Evolutionary conservation across 2,113 vertebrate species (phyloP).

Genomic region (Origma solitaria): DNA sequence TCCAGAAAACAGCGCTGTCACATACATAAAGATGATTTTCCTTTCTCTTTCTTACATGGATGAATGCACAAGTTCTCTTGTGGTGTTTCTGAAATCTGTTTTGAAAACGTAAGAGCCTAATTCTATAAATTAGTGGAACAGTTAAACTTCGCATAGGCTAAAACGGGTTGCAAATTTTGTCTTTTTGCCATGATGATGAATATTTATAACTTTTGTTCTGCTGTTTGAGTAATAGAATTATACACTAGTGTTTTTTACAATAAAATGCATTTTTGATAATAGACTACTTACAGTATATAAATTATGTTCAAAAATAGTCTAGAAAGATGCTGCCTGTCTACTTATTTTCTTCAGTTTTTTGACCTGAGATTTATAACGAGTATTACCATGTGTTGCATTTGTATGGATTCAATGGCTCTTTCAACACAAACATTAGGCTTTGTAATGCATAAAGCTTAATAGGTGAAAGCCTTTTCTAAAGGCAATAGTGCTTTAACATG

Average conservation of each 20-base stretch:
- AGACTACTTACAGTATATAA: neutral
- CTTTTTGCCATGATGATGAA: neutral
- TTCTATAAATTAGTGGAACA: neutral
- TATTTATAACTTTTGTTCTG: neutral
- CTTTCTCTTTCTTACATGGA: neutral
- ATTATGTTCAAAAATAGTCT: neutral
- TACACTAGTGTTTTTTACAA: neutral
- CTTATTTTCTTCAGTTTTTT: neutral
- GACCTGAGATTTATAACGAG: neutral
- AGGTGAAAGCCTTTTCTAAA: neutral
- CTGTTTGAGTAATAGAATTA: neutral
- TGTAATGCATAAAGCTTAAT: neutral
- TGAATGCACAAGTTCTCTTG: constrained; percentile 6
- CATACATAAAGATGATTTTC: constrained; percentile 7
- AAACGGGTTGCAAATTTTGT: neutral
- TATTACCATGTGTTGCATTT: neutral
- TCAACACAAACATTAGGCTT: neutral
- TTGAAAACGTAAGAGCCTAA: neutral
- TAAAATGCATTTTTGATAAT: neutral
- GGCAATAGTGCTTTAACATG: neutral
- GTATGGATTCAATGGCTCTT: neutral
- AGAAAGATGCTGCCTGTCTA: neutral
- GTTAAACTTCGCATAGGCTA: neutral
- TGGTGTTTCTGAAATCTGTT: neutral
- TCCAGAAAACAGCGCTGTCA: constrained; percentile 19